phyloP scores from a whole-genome alignment of 1,140 invertebrate genomes.

The Lepidostoma basale region DNA sequence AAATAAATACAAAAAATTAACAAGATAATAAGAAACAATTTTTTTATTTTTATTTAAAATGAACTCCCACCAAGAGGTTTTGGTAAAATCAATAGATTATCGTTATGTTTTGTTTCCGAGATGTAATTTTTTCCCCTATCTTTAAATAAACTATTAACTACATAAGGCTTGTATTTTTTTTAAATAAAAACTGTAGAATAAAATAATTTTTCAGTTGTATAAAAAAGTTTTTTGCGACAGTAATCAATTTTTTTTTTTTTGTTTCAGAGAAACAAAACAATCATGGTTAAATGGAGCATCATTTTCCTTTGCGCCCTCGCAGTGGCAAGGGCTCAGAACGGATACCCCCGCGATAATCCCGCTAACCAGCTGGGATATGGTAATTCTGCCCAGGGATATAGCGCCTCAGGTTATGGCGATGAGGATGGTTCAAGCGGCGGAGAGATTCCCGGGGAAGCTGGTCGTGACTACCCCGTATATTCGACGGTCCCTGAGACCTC shows the following conservation, averaged over 20 bases:
- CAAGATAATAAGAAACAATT: no score
- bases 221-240: no score
- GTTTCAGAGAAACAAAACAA: neutral
- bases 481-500: slow-evolving; percentile 63
- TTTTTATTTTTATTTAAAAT: no score
- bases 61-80: no score
- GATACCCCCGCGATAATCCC: slow-evolving; percentile 44
- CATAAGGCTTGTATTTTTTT: neutral
- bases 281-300: slow-evolving; percentile 14
- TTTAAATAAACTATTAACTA: no score
- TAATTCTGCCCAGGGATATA: neutral
- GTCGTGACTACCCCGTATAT: slow-evolving; percentile 66
- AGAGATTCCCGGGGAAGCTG: slow-evolving; percentile 49
- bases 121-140: no score
- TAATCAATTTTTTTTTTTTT: neutral
- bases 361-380: slow-evolving; percentile 38
- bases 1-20: no score
- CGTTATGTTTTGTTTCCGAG: no score
- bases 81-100: no score
- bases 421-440: slow-evolving; percentile 23
- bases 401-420: neutral
- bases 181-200: neutral
- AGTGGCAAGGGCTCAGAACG: slow-evolving; percentile 36
- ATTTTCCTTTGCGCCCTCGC: slow-evolving; percentile 30
- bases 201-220: neutral